Conservation (phyloP, 2,888 invertebrate species). For the Drosophila kuntzei region DNA sequence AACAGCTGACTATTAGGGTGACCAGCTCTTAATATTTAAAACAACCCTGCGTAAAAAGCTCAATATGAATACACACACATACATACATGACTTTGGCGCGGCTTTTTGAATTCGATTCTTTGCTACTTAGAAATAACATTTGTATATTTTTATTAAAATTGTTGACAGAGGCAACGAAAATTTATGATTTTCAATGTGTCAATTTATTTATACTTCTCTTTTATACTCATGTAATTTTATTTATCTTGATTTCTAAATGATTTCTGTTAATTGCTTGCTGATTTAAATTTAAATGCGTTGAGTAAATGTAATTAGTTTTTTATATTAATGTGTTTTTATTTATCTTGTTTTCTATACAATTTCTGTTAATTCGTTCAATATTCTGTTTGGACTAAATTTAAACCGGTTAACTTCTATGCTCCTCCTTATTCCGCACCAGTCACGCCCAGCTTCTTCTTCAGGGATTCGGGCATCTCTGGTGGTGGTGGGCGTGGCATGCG, state of each 20-base stretch:
- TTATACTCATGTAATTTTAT: constrained; percentile 50
- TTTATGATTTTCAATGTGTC: no score
- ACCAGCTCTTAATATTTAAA: constrained; percentile 9
- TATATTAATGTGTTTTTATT: constrained; percentile 54
- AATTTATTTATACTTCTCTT: not conserved
- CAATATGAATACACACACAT: not conserved
- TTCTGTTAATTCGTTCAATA: constrained; percentile 55
- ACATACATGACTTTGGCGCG: not conserved
- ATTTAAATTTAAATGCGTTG: not conserved
- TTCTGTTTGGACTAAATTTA: constrained; percentile 60
- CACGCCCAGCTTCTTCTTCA: constrained; percentile 89
- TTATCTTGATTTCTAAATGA: constrained; percentile 62
- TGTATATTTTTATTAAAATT: not conserved
- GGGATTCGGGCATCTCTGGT: constrained; percentile 95
- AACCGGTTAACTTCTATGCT: constrained; percentile 46
- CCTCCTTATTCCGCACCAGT: constrained; percentile 61
- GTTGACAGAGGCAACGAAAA: not conserved
- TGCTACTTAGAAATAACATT: not conserved
- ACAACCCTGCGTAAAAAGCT: constrained; percentile 25
- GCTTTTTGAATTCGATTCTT: not conserved
- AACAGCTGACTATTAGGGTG: constrained; percentile 17
- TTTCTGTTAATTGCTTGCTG: constrained; percentile 49
- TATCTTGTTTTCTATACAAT: constrained; percentile 59
- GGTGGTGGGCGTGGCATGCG: constrained; percentile 94
- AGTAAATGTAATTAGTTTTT: not conserved